Base-by-base conservation (phyloP, 2,888 invertebrate genomes). In the Sarcophaga rosellei region DNA sequence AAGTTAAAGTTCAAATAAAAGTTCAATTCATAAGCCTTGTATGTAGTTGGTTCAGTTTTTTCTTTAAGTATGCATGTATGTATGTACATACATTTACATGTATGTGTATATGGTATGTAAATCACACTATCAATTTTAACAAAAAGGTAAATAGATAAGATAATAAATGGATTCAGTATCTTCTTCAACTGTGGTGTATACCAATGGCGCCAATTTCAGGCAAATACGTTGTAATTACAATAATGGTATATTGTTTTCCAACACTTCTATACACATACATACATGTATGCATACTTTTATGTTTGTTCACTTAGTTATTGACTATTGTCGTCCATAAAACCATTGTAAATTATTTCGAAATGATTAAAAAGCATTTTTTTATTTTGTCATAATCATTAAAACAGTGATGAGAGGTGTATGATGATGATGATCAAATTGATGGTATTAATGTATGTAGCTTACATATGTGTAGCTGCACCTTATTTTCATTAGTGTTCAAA, bases 391-490 rank as follows among this genome's bases (percentile, higher is more conserved):
- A 70, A 80, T 80, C 69, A 80, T 75, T 53, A 80, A 80, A 65
- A 47, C 11, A 25, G 25, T 59, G 66, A 72, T 35, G 35, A 35
- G 8, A 35, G 35, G 35, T 35, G 35, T 35, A 35, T 35, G 8
- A 35, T 44, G 84, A 81, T 75, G 77, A 70, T 44, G 73, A 63
- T 53, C 65, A 61, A n/a, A 65, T 12, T 78, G 63, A 66, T 69
- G 70, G n/a, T 74, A 59, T 20, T 61, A 12, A n/a, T 44, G 44
- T 57, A n/a, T 44, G 44, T 57, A 66, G 78, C 44, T 53, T 12
- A 53, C n/a, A n/a, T 25, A 69, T 69, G 25, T n/a, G 0, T 68
- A 70, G 75, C 86, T 86, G 86, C 86, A 86, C 86, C 86, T 84
- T 57, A 85, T 85, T 82, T 79, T 85, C 77, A 73, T 63, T 65